phyloP scores from a whole-genome alignment of 2,888 invertebrate genomes.

The Creontiades dilutus region DNA sequence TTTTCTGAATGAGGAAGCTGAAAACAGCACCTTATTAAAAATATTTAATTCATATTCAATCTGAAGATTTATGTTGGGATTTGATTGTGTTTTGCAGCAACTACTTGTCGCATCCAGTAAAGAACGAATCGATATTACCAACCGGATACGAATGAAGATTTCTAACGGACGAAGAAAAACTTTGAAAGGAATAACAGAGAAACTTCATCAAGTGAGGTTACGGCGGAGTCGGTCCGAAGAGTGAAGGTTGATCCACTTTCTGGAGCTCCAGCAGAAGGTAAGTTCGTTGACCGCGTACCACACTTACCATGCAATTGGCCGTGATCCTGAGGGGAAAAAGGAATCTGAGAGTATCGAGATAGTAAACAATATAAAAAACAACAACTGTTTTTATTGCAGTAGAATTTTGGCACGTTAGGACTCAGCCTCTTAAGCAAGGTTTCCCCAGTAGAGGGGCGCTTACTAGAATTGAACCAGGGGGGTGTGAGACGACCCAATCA shows the following conservation, averaged over 20 bases:
- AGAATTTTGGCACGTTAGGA: too few relatives aligned
- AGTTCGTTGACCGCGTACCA: constrained; percentile 59
- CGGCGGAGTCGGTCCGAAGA: constrained; percentile 29
- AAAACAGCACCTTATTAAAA: too few relatives aligned
- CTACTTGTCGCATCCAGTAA: background rate
- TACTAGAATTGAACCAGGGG: too few relatives aligned
- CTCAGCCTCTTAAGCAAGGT: too few relatives aligned
- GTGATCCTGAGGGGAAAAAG: constrained; percentile 16
- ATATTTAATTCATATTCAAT: too few relatives aligned
- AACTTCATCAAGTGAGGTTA: constrained; percentile 31
- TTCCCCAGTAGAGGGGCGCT: too few relatives aligned
- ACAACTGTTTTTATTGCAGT: too few relatives aligned
- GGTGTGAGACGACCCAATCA: too few relatives aligned
- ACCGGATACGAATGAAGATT: constrained; percentile 34
- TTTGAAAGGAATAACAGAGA: constrained; percentile 42
- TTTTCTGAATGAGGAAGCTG: too few relatives aligned
- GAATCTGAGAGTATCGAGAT: background rate
- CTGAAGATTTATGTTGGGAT: too few relatives aligned
- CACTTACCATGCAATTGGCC: constrained; percentile 28
- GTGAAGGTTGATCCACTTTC: constrained; percentile 68
- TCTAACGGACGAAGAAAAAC: constrained; percentile 35
- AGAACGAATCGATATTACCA: constrained; percentile 7
- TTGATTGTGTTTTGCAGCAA: too few relatives aligned
- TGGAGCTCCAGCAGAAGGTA: constrained; percentile 23
- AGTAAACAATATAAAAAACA: background rate